A percentile compares a stretch with the other conserved stretches of the same genome.
phyloP scores from a whole-genome alignment of 2,113 vertebrate genomes.

The Microtus pennsylvanicus region DNA sequence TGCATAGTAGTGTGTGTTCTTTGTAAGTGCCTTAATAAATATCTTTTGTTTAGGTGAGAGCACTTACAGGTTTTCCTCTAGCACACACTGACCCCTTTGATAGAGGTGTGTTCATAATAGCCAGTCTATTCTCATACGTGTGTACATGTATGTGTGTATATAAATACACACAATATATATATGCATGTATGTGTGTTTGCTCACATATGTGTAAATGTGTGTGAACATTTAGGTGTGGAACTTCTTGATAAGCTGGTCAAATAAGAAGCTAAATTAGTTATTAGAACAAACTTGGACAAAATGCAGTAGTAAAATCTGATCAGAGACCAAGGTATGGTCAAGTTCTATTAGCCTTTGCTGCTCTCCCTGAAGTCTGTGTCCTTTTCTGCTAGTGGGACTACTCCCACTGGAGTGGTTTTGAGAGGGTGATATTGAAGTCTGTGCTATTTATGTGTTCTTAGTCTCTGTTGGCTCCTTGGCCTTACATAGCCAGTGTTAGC shows the following conservation, averaged over 20 bases:
- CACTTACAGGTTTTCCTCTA: background rate
- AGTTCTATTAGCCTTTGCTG: slow-evolving; percentile 70
- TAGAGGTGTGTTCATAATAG: slow-evolving; percentile 31
- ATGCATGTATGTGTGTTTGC: background rate
- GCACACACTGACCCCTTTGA: background rate
- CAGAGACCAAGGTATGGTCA: slow-evolving; percentile 74
- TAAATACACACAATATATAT: no score
- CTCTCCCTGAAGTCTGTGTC: slow-evolving; percentile 54
- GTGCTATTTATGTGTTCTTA: background rate
- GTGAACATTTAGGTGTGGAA: background rate
- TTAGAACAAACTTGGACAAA: slow-evolving; percentile 73
- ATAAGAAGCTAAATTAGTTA: slow-evolving; percentile 76
- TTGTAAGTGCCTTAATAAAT: slow-evolving; percentile 7
- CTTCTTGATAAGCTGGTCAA: slow-evolving; percentile 79
- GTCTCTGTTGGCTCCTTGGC: background rate
- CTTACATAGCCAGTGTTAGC: background rate
- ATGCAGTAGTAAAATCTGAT: slow-evolving; percentile 73
- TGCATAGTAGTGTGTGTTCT: background rate
- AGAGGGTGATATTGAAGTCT: background rate
- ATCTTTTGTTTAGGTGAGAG: background rate
- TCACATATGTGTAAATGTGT: background rate
- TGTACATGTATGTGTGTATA: background rate
- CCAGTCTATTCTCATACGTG: slow-evolving; percentile 64
- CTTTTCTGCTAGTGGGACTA: slow-evolving; percentile 51
- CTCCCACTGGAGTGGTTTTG: slow-evolving; percentile 7